Evolutionary conservation across 2,113 vertebrate species (phyloP), one percentile per base, ranked within the genome.

Genomic region (Myrmophylax atrothorax): DNA sequence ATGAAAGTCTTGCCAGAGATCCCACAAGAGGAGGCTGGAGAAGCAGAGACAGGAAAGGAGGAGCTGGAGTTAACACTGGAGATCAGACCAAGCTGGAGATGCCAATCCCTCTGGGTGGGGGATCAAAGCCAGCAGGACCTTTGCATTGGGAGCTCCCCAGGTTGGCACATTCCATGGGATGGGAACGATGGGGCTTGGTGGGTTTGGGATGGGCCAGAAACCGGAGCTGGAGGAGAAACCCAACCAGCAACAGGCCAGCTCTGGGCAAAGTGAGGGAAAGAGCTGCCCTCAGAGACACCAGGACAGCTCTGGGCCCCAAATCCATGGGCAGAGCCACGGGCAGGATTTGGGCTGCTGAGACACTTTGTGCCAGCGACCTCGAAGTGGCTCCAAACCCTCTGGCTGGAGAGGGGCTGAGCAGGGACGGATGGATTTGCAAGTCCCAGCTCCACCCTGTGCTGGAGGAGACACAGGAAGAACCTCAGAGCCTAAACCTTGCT

Each of bases 281-380:
- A 2, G 0, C 4, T 37, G 55, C 37, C 62, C 55, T 38, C 53
- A 66, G 42, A 33, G 47, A 12, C 5, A 9, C 16, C 4, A 55
- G n/a, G 25, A 35, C 67, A 83, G 18, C 6, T 81, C 50, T 17
- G 20, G n/a, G 3, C 22, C 10, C 44, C 53, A 58, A 3, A 53
- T 46, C 14, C 62, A 12, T 33, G 11, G 19, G 15, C 0, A 37
- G n/a, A 76, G 31, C 46, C n/a, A 59, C 0, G 0, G 55, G 26
- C 26, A 62, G 37, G 46, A 28, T 31, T 22, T 56, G 63, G 74
- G 50, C 25, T 35, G 14, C 8, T 56, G 40, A 24, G 72, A 40
- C 42, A 18, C 5, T 58, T n/a, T 11, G 8, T 18, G n/a, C 29
- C 42, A 55, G 15, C 8, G 64, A 53, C 6, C 42, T 46, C 35